phyloP scores from a whole-genome alignment of 1,140 invertebrate genomes.

The Cataglyphis hispanica region DNA sequence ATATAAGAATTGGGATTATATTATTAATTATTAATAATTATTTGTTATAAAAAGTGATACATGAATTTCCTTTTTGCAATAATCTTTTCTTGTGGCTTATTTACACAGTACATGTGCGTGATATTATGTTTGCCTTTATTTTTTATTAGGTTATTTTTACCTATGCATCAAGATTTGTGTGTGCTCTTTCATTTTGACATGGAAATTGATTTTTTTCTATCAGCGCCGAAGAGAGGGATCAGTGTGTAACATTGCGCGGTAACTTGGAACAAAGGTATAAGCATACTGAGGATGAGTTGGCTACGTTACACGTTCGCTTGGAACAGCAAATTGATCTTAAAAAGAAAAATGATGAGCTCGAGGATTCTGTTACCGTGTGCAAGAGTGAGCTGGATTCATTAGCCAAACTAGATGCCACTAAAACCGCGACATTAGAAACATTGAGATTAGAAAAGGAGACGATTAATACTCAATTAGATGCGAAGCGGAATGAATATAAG shows the following conservation, averaged over 20 bases:
- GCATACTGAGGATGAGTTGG: conserved; percentile 77
- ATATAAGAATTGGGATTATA: neutral
- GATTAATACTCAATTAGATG: conserved; percentile 78
- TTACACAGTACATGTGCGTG: neutral
- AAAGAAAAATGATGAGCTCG: conserved; percentile 75
- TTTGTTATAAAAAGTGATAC: neutral
- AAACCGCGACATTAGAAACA: conserved; percentile 81
- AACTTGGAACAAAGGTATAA: conserved; percentile 79
- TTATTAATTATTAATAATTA: no score
- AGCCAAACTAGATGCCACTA: conserved; percentile 82
- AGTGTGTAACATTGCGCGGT: conserved; percentile 79
- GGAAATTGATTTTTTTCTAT: conserved; percentile 55
- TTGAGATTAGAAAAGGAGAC: conserved; percentile 83
- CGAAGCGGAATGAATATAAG: conserved; percentile 79
- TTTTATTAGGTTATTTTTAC: neutral
- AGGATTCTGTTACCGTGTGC: conserved; percentile 79
- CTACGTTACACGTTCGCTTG: conserved; percentile 77
- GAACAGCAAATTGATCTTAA: conserved; percentile 78
- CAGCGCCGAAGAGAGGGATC: conserved; percentile 84
- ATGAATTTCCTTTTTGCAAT: neutral
- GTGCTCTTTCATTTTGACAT: neutral
- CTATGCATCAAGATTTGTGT: no score
- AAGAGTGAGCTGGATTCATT: conserved; percentile 84
- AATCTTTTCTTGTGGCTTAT: neutral
- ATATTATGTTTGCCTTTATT: neutral